These are phyloP conservation scores for Excalfactoria chinensis DNA, from an alignment of 2,113 vertebrate species.

Conservation along the genomic window DNA sequence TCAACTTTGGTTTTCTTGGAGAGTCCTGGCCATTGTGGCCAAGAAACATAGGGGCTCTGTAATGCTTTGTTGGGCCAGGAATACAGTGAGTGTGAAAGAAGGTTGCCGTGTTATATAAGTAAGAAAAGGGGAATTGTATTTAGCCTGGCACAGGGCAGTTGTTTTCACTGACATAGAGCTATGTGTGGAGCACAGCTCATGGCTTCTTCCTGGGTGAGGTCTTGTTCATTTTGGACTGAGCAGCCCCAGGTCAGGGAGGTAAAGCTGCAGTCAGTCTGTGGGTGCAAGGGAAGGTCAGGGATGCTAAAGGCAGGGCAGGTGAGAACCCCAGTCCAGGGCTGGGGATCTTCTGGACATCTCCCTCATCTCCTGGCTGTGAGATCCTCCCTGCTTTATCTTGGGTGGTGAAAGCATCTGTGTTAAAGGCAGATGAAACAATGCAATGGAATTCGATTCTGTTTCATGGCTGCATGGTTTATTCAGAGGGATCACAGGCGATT, in stretches of 20 bases:
- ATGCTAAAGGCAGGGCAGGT: not conserved
- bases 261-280: not conserved
- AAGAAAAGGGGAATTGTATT: slow-evolving; percentile 60
- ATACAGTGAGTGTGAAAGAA: slow-evolving; percentile 37
- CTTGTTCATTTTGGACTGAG: slow-evolving; percentile 66
- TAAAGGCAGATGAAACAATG: slow-evolving; percentile 28
- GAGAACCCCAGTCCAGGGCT: too few relatives aligned
- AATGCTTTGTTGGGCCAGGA: slow-evolving; percentile 26
- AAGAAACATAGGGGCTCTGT: slow-evolving; percentile 41
- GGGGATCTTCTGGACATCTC: not conserved
- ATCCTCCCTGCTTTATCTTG: slow-evolving; percentile 6
- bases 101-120: slow-evolving; percentile 55
- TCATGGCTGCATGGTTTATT: not conserved
- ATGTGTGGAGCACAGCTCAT: slow-evolving; percentile 7
- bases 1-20: not conserved
- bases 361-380: not conserved
- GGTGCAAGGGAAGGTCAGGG: not conserved
- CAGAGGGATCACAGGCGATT: slow-evolving; percentile 46
- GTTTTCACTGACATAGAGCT: slow-evolving; percentile 68
- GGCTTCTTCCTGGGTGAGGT: slow-evolving; percentile 42
- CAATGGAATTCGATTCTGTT: slow-evolving; percentile 14
- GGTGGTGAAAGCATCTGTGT: slow-evolving; percentile 12
- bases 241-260: not conserved
- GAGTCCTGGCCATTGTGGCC: slow-evolving; percentile 13
- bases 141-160: slow-evolving; percentile 58